Evolutionary conservation across 2,888 invertebrate genomes (phyloP).

Genomic region (Pasiphila rectangulata): DNA sequence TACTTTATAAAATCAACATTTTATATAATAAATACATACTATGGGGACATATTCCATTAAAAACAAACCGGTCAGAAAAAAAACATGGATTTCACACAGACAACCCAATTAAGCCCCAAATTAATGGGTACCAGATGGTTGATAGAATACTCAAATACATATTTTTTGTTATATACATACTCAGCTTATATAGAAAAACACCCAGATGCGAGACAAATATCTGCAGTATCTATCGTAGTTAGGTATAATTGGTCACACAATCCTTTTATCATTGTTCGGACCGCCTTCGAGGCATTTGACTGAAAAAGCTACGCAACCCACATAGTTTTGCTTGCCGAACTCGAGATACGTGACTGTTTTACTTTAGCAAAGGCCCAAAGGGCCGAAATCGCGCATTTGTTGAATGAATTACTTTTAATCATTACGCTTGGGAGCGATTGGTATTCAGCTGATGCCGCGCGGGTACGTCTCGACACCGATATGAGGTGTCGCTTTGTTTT

Average conservation of each 20-base stretch:
- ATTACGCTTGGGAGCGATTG: conserved; percentile 44
- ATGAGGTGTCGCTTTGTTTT: conserved; percentile 31
- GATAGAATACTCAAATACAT: too few relatives aligned
- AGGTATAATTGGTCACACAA: conserved; percentile 16
- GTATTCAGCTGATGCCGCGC: conserved; percentile 35
- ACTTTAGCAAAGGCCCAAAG: conserved; percentile 34
- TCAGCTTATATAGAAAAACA: too few relatives aligned
- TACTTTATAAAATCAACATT: conserved; percentile 11
- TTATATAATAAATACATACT: too few relatives aligned
- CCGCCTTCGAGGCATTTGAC: conserved; percentile 34
- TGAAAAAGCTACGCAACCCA: conserved; percentile 36
- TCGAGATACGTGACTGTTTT: conserved; percentile 49
- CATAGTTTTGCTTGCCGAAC: conserved; percentile 35
- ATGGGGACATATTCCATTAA: too few relatives aligned
- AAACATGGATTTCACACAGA: too few relatives aligned
- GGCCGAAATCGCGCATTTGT: conserved; percentile 38
- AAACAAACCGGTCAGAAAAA: too few relatives aligned
- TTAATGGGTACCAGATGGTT: too few relatives aligned
- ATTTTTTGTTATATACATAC: too few relatives aligned
- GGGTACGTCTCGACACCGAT: conserved; percentile 30
- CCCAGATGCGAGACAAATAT: too few relatives aligned
- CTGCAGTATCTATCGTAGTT: too few relatives aligned
- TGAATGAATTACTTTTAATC: conserved; percentile 54
- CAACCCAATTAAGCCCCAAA: too few relatives aligned
- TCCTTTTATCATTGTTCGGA: conserved; percentile 30